Percentiles rank a stretch among this genome's conserved stretches.
Conservation (phyloP, 2,888 invertebrate genomes). For the Euzetes globulus region DNA sequence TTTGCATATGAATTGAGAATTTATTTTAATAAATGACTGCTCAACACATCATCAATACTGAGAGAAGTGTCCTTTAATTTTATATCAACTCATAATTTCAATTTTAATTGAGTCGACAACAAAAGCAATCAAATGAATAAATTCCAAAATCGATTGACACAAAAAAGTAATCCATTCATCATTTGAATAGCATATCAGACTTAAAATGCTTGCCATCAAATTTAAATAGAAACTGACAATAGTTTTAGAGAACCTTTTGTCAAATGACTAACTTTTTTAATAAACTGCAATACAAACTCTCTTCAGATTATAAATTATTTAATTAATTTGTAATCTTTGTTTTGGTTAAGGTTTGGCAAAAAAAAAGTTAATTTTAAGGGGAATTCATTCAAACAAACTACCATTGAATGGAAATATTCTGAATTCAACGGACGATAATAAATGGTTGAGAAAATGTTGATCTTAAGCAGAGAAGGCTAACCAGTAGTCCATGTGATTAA, state of each 20-base stretch:
- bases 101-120: background rate
- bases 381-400: too few relatives aligned
- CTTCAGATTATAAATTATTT: too few relatives aligned
- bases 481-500: background rate
- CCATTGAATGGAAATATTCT: too few relatives aligned
- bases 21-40: constrained; percentile 4
- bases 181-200: background rate
- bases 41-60: background rate
- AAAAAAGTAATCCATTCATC: background rate
- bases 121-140: constrained; percentile 13
- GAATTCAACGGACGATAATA: too few relatives aligned
- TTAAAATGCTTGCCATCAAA: too few relatives aligned
- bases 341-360: background rate
- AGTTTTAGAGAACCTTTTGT: too few relatives aligned
- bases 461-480: too few relatives aligned
- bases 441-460: too few relatives aligned
- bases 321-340: background rate
- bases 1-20: constrained; percentile 25
- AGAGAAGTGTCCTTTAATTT: background rate
- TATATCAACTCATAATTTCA: background rate
- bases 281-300: too few relatives aligned
- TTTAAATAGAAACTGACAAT: too few relatives aligned
- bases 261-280: too few relatives aligned
- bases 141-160: background rate
- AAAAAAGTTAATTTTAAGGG: too few relatives aligned